Evolutionary conservation across 2,113 vertebrate genomes (phyloP).

Genomic region (Cochlearius cochlearius): DNA sequence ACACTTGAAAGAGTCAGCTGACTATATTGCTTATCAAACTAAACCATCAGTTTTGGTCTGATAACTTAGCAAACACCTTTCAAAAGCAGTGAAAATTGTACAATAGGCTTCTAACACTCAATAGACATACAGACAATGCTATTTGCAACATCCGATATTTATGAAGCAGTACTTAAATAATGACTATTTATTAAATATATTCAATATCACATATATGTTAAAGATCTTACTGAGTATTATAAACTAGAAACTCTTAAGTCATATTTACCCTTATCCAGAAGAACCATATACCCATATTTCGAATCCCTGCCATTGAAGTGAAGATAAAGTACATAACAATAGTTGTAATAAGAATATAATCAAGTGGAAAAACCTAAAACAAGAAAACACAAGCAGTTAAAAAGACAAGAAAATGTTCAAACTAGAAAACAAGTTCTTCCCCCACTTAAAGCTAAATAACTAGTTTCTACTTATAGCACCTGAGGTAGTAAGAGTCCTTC

Average conservation of each 20-base stretch:
- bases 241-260: background rate
- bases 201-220: background rate
- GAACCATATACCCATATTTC: slow-evolving; percentile 99
- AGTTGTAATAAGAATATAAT: slow-evolving; percentile 94
- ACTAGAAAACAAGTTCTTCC: background rate
- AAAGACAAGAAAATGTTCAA: background rate
- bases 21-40: background rate
- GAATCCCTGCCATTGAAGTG: slow-evolving; percentile 97
- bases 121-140: background rate
- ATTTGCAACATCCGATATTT: background rate
- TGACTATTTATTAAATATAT: background rate
- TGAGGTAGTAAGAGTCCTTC: background rate
- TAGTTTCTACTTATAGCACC: background rate
- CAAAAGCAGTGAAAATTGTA: background rate
- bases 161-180: background rate
- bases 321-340: slow-evolving; percentile 98
- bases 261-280: slow-evolving; percentile 94
- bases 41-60: background rate
- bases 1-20: background rate
- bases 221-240: background rate
- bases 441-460: background rate
- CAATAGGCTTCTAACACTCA: background rate
- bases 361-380: slow-evolving; percentile 92
- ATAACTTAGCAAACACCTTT: background rate
- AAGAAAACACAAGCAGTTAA: background rate